Conservation (phyloP, 2,113 vertebrate genomes). For the Varanus salvator region DNA sequence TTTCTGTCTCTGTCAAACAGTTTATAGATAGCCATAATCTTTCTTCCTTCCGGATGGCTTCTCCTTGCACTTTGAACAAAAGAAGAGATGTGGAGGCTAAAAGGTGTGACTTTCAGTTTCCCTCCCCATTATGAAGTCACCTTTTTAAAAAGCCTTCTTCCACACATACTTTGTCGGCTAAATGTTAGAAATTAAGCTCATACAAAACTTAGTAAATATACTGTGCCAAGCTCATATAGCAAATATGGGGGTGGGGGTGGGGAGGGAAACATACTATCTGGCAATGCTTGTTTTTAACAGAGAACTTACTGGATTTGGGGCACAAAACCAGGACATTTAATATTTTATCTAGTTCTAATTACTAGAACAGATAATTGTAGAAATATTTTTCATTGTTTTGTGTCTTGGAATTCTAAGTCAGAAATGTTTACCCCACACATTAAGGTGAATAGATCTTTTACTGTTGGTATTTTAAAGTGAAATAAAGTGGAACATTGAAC, state of each 20-base stretch:
- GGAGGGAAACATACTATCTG: neutral
- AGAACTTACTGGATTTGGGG: constrained; percentile 43
- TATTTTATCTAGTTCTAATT: constrained; percentile 33
- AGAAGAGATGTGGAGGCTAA: constrained; percentile 67
- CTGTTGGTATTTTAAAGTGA: neutral
- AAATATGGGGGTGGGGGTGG: neutral
- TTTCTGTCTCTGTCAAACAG: constrained; percentile 82
- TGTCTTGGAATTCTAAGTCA: constrained; percentile 7
- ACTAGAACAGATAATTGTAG: constrained; percentile 22
- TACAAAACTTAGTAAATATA: constrained; percentile 10
- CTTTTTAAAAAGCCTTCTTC: constrained; percentile 46
- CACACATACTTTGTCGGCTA: constrained; percentile 25
- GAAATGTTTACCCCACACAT: neutral
- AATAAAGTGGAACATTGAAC: neutral
- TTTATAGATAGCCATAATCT: constrained; percentile 83
- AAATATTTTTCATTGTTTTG: neutral
- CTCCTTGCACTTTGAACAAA: constrained; percentile 78
- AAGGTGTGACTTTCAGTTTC: constrained; percentile 71
- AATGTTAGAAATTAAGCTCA: constrained; percentile 33
- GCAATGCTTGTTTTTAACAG: neutral
- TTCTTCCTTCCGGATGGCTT: constrained; percentile 87
- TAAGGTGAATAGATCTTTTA: neutral
- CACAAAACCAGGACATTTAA: constrained; percentile 27
- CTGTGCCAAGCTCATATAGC: constrained; percentile 15
- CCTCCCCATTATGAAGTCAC: constrained; percentile 50